These are phyloP conservation scores for Parauchenoglanis ngamensis DNA, from an alignment of 2,797 vertebrate species.

Conservation along the genomic window DNA sequence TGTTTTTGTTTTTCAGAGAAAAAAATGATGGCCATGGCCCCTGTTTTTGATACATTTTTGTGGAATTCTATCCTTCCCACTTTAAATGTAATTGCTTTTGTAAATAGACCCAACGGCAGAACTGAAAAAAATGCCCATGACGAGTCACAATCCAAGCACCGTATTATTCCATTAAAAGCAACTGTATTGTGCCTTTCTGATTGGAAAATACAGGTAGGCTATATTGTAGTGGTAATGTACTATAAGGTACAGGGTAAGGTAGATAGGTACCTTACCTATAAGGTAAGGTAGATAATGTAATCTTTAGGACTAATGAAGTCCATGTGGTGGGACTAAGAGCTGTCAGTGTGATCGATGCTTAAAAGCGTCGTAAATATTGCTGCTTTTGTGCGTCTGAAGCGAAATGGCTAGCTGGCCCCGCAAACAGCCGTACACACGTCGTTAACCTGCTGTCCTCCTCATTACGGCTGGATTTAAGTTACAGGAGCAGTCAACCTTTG, in stretches of 20 bases:
- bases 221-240: conserved; percentile 64
- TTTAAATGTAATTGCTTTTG: background rate
- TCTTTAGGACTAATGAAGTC: conserved; percentile 75
- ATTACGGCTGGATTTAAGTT: conserved; percentile 75
- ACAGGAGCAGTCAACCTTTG: conserved; percentile 63
- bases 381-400: conserved; percentile 66
- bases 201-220: conserved; percentile 51
- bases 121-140: background rate
- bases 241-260: too few species aligned
- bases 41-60: background rate
- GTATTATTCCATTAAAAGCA: background rate
- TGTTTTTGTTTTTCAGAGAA: background rate
- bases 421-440: conserved; percentile 70
- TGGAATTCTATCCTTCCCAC: background rate
- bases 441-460: conserved; percentile 77
- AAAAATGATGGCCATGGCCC: background rate
- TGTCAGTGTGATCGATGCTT: conserved; percentile 79
- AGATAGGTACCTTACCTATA: too few species aligned
- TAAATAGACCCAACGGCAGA: background rate
- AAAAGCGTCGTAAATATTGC: conserved; percentile 76
- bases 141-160: background rate
- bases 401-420: conserved; percentile 63
- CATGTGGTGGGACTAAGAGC: conserved; percentile 73
- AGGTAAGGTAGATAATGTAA: too few species aligned
- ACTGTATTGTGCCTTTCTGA: conserved; percentile 32